Percentiles rank a stretch among this genome's conserved stretches.
Conservation (phyloP, 2,797 vertebrate species). For the Neopelma chrysocephalum region DNA sequence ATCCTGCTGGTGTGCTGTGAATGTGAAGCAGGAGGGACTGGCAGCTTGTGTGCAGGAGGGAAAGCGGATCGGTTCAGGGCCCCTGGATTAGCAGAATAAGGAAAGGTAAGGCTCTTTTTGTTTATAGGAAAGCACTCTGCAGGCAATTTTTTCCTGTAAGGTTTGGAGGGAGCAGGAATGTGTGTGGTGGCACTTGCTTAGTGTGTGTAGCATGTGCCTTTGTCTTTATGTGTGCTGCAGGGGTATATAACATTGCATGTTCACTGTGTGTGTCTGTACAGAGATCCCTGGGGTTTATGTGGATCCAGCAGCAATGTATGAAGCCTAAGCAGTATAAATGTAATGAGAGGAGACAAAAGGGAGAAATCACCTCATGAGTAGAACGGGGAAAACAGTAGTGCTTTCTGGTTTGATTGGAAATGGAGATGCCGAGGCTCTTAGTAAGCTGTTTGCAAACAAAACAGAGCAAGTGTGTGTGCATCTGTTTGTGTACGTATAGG, state of each 20-base stretch:
- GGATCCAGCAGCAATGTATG: not conserved
- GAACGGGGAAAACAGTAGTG: not conserved
- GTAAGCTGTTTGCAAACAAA: not conserved
- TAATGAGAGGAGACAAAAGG: not conserved
- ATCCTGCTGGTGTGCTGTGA: conserved; percentile 65
- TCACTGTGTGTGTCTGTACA: not conserved
- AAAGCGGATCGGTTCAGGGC: conserved; percentile 14
- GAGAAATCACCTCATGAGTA: not conserved
- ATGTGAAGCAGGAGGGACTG: conserved; percentile 69
- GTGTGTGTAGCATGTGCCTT: conserved; percentile 28
- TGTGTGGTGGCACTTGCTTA: conserved; percentile 2
- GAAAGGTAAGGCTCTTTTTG: conserved; percentile 52
- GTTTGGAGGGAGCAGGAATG: not conserved
- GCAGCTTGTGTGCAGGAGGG: conserved; percentile 52
- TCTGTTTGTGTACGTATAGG: not conserved
- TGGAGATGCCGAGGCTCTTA: not conserved
- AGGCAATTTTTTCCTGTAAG: not conserved
- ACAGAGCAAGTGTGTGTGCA: not conserved
- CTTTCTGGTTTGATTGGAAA: not conserved
- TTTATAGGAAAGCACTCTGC: not conserved
- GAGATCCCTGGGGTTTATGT: not conserved
- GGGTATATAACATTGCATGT: not conserved
- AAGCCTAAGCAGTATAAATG: not conserved
- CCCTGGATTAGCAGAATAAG: conserved; percentile 1
- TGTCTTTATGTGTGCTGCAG: conserved; percentile 46